Percentiles rank a stretch among this genome's conserved stretches.
Conservation (phyloP, 2,797 vertebrate genomes). For the Podargus strigoides region DNA sequence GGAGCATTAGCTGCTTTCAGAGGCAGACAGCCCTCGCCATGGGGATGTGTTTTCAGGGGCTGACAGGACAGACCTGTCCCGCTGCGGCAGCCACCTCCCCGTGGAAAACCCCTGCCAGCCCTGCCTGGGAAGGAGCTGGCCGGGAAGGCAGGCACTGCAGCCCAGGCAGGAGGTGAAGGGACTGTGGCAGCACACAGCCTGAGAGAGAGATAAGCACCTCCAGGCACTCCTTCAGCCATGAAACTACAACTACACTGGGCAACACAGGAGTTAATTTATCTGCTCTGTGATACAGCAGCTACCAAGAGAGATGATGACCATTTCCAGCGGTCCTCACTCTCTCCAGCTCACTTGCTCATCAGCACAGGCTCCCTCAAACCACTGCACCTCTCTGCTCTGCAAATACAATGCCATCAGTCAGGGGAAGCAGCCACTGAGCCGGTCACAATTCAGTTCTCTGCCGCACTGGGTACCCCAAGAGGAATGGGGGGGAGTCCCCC, state of each 20-base stretch:
- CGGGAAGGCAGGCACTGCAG: background rate
- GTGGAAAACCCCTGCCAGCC: background rate
- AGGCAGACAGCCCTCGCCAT: rapidly evolving
- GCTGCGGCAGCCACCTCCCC: rapidly evolving
- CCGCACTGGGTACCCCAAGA: background rate
- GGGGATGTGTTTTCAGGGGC: rapidly evolving
- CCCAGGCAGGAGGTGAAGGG: rapidly evolving
- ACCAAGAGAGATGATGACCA: background rate
- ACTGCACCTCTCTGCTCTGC: rapidly evolving
- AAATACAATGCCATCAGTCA: rapidly evolving
- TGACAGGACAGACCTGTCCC: background rate
- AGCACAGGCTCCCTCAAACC: background rate
- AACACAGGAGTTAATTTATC: rapidly evolving
- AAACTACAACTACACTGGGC: rapidly evolving
- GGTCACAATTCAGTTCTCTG: background rate
- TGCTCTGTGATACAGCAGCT: background rate
- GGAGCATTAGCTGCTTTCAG: background rate
- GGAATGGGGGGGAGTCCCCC: background rate
- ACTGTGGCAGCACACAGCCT: background rate
- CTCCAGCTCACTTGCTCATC: rapidly evolving
- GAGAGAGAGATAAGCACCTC: background rate
- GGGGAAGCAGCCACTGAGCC: background rate
- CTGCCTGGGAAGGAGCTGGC: rapidly evolving
- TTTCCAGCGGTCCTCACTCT: rapidly evolving
- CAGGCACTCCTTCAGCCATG: rapidly evolving